Conservation (phyloP, 2,888 invertebrate genomes). For the Acanthococcus lagerstroemiae region DNA sequence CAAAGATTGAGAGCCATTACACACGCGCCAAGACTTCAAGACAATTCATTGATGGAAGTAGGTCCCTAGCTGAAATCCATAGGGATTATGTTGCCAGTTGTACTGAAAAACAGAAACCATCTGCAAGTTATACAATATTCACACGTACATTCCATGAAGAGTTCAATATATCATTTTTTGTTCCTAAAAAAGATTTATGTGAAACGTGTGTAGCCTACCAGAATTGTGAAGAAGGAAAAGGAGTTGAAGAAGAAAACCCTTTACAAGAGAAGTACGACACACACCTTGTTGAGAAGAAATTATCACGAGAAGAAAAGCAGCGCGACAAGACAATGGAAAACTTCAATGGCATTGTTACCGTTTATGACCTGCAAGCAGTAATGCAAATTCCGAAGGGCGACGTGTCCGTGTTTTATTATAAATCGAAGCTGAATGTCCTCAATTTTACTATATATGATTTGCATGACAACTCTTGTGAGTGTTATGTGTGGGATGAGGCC, state of each 20-base stretch:
- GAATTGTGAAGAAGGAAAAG: too few species aligned
- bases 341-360: constrained; percentile 33
- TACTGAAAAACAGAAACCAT: constrained; percentile 19
- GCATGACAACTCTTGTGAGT: neutral
- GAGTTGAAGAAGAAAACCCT: too few species aligned
- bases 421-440: neutral
- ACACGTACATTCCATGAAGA: constrained; percentile 17
- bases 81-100: constrained; percentile 19
- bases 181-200: too few species aligned
- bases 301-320: neutral
- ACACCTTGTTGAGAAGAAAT: neutral
- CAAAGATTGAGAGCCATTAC: constrained; percentile 35
- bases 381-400: constrained; percentile 39
- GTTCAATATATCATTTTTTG: constrained; percentile 22
- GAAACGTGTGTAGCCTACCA: neutral
- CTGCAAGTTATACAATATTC: constrained; percentile 22
- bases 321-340: neutral
- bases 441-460: constrained; percentile 7
- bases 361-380: constrained; percentile 40
- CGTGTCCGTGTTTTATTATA: constrained; percentile 35
- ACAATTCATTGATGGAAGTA: constrained; percentile 35
- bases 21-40: constrained; percentile 33
- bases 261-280: too few species aligned
- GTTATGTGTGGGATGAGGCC: neutral
- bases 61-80: constrained; percentile 24